Base-by-base conservation (phyloP, 2,113 vertebrate genomes). In the Taurulus bubalis region DNA sequence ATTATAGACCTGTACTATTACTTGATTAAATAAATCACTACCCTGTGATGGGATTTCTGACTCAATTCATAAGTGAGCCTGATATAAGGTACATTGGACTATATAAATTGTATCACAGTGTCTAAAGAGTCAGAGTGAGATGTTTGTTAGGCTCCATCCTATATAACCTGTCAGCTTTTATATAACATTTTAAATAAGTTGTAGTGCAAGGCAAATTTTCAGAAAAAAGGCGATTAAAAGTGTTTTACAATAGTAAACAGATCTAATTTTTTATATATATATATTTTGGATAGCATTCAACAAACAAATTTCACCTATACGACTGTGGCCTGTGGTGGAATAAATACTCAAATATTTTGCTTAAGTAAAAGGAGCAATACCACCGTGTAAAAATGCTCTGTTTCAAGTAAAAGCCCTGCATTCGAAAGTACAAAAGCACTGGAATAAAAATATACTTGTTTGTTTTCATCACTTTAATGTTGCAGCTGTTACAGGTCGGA, bases 21-120 rank as follows among this genome's bases (percentile, higher is more conserved):
- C 8, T 60, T 45, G 22, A 72, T 36, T 38, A 60, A 89, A 87
- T 78, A 70, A 81, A 85, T 80, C 6, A 47, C 34, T 36, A 42
- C 24, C 69, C 28, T 30, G 12, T 64, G 18, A 68, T 82, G 15
- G 36, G 36, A 55, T 47, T 53, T 60, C 36, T 80, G n/a, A 8
- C 20, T 74, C 22, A 47, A 36, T 80, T 49, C 7, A 55, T 71
- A 3, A 28, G 36, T 60, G 38, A 38, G 0, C 6, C 26, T 3
- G 4, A 18, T 38, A 32, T 2, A 47, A 28, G 5, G 9, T 65
- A 58, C 20, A 34, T 1, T 60, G 40, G 22, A 58, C 11, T 56
- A 14, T 28, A 58, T 28, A 32, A 3, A 8, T 18, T 66, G n/a
- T 8, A 56, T 62, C 22, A 63, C 30, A 38, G 20, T 12, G 16